These are phyloP conservation scores for Enteromius argenteus DNA, from an alignment of 2,797 vertebrate genomes.

Conservation along the genomic window DNA sequence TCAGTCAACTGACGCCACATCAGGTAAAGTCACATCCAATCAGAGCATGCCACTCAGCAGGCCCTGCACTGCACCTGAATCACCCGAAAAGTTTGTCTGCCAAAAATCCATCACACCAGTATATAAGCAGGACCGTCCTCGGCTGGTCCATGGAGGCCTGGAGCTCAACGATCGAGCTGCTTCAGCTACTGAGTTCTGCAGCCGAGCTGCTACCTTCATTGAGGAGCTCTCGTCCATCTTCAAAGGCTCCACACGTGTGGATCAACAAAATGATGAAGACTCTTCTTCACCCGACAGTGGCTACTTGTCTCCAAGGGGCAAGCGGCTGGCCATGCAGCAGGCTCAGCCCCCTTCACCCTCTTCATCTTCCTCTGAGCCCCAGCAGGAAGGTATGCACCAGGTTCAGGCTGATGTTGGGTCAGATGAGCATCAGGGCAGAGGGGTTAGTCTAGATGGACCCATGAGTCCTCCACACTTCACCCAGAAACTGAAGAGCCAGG, in stretches of 20 bases:
- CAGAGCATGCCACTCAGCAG: slow-evolving; percentile 64
- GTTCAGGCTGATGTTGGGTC: slow-evolving; percentile 33
- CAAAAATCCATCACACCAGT: slow-evolving; percentile 72
- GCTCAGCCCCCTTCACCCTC: slow-evolving; percentile 68
- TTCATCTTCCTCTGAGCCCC: slow-evolving; percentile 60
- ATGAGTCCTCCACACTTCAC: slow-evolving; percentile 86
- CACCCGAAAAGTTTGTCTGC: slow-evolving; percentile 66
- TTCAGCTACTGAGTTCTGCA: slow-evolving; percentile 85
- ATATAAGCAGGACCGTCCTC: slow-evolving; percentile 84
- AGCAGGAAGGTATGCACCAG: slow-evolving; percentile 64
- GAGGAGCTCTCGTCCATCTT: slow-evolving; percentile 97
- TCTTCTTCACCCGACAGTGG: slow-evolving; percentile 96
- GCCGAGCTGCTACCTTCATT: slow-evolving; percentile 91
- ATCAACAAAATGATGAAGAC: slow-evolving; percentile 85
- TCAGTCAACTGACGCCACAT: slow-evolving; percentile 57
- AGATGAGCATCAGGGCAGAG: slow-evolving; percentile 52
- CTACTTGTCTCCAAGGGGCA: slow-evolving; percentile 89
- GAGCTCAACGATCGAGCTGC: slow-evolving; percentile 75
- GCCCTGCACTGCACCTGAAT: slow-evolving; percentile 60
- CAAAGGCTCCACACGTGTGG: slow-evolving; percentile 82
- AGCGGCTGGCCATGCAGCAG: slow-evolving; percentile 63
- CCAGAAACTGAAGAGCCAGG: slow-evolving; percentile 95
- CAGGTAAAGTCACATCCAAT: slow-evolving; percentile 65
- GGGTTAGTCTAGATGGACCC: slow-evolving; percentile 61
- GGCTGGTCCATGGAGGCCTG: slow-evolving; percentile 72